A percentile compares a stretch with the other conserved stretches of the same genome.
phyloP scores from a whole-genome alignment of 1,140 invertebrate species.

The Drosophila athabasca region DNA sequence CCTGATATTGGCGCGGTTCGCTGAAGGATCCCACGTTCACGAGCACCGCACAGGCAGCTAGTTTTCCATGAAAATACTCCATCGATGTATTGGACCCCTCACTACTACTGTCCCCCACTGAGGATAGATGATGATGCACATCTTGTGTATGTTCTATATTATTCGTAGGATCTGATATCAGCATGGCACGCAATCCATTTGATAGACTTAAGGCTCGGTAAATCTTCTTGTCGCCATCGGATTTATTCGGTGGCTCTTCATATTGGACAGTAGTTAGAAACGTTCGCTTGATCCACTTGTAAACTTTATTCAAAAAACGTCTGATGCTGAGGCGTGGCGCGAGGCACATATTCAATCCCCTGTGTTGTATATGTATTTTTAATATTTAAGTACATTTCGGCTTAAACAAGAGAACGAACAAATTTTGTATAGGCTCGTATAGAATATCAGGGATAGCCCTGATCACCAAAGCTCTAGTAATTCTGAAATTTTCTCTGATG shows the following conservation, averaged over 20 bases:
- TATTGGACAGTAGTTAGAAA: slow-evolving; percentile 10
- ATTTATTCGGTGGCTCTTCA: slow-evolving; percentile 54
- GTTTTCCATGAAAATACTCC: slow-evolving; percentile 66
- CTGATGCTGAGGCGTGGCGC: slow-evolving; percentile 22
- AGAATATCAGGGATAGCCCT: background rate
- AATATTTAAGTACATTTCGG: background rate
- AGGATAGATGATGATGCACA: background rate
- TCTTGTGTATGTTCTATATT: background rate
- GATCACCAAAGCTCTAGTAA: too few species aligned
- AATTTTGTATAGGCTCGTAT: background rate
- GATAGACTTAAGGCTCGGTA: slow-evolving; percentile 45
- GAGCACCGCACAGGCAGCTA: slow-evolving; percentile 89
- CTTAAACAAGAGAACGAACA: background rate
- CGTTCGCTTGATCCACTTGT: slow-evolving; percentile 17
- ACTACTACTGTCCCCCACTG: background rate
- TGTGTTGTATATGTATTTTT: background rate
- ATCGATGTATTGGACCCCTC: slow-evolving; percentile 17
- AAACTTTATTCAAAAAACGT: slow-evolving; percentile 18
- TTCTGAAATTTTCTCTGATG: too few species aligned
- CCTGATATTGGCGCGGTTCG: slow-evolving; percentile 90
- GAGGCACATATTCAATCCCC: slow-evolving; percentile 17
- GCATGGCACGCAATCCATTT: slow-evolving; percentile 54
- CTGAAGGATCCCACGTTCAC: slow-evolving; percentile 88
- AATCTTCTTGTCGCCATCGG: slow-evolving; percentile 49
- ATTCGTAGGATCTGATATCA: slow-evolving; percentile 44